Percentiles rank a stretch among this genome's conserved stretches.
phyloP scores from a whole-genome alignment of 2,113 vertebrate species.

The Halichoeres trimaculatus region DNA sequence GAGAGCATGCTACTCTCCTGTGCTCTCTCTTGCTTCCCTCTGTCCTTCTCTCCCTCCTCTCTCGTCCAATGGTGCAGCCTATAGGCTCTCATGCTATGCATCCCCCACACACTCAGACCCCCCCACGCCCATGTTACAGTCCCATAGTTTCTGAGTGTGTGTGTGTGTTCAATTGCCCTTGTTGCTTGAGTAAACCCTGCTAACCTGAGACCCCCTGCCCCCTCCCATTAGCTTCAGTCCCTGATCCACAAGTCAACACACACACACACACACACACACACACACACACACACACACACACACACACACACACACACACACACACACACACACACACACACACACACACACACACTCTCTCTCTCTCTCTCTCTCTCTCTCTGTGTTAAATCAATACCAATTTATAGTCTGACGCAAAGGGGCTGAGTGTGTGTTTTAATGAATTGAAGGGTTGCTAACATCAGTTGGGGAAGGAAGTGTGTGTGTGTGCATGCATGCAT shows the following conservation, averaged over 20 bases:
- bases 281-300: background rate
- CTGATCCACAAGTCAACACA: conserved; percentile 33
- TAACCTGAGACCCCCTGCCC: conserved; percentile 78
- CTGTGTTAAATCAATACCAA: conserved; percentile 85
- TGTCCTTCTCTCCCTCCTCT: conserved; percentile 45
- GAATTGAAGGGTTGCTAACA: conserved; percentile 85
- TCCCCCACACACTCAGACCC: conserved; percentile 79
- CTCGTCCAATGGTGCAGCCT: conserved; percentile 42
- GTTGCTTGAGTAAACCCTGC: conserved; percentile 68
- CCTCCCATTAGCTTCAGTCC: conserved; percentile 56
- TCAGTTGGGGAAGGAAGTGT: conserved; percentile 51
- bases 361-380: too few relatives aligned
- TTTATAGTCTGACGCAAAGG: conserved; percentile 87
- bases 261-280: background rate
- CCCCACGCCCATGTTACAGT: background rate
- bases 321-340: too few relatives aligned
- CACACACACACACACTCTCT: conserved; percentile 6
- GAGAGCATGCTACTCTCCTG: conserved; percentile 57
- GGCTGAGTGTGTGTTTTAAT: conserved; percentile 85
- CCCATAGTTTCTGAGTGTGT: conserved; percentile 11
- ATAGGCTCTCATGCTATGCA: background rate
- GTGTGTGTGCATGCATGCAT: conserved; percentile 8
- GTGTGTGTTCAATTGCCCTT: conserved; percentile 57
- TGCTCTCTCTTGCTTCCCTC: conserved; percentile 38
- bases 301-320: background rate